Percentiles rank a stretch among this genome's conserved stretches.
Conservation (phyloP, 35 echinoderm and acorn worm genomes). For the Apostichopus californicus region DNA sequence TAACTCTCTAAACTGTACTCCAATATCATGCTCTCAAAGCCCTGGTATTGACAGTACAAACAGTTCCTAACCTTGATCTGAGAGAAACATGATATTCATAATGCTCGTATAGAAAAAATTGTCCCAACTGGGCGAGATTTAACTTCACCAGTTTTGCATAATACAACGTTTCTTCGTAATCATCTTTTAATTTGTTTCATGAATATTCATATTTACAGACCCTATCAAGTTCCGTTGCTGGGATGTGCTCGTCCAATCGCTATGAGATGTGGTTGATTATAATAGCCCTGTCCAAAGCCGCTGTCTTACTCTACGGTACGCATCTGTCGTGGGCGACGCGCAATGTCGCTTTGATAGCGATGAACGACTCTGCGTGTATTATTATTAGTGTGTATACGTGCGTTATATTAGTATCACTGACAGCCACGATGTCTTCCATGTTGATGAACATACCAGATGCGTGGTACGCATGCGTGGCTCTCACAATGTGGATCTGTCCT, state of each 20-base stretch:
- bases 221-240: not conserved
- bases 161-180: too few relatives aligned
- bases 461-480: slow-evolving; percentile 78
- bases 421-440: slow-evolving; percentile 54
- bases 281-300: slow-evolving; percentile 66
- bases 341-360: slow-evolving; percentile 85
- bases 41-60: too few relatives aligned
- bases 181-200: not conserved
- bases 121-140: too few relatives aligned
- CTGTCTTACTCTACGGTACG: slow-evolving; percentile 76
- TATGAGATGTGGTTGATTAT: slow-evolving; percentile 75
- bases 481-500: slow-evolving; percentile 74
- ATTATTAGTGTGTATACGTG: slow-evolving; percentile 94
- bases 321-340: slow-evolving; percentile 92
- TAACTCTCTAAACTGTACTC: too few relatives aligned
- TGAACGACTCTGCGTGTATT: slow-evolving; percentile 93
- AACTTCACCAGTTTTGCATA: too few relatives aligned
- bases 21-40: too few relatives aligned
- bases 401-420: slow-evolving; percentile 81
- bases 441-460: slow-evolving; percentile 80
- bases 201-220: not conserved
- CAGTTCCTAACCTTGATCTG: too few relatives aligned
- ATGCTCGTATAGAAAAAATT: too few relatives aligned
- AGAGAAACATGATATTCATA: too few relatives aligned
- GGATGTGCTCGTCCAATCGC: slow-evolving; percentile 1